Evolutionary conservation across 2,888 invertebrate species (phyloP).

Genomic region (Aspidapion aeneum): DNA sequence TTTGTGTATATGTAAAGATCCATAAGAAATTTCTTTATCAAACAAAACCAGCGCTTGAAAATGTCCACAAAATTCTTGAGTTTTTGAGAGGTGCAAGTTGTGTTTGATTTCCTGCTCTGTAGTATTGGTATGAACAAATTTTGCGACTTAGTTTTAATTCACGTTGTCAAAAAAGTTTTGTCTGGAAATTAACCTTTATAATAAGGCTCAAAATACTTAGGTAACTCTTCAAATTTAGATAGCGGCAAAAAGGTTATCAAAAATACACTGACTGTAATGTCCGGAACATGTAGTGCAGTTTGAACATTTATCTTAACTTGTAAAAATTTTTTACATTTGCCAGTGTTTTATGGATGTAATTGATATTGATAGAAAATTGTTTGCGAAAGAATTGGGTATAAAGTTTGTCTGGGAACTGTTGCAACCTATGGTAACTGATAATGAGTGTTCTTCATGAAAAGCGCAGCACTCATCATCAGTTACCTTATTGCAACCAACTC

Average conservation of each 20-base stretch:
- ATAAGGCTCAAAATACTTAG: no score
- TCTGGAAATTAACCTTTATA: no score
- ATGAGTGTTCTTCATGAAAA: no score
- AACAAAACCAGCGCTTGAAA: no score
- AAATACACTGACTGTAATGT: slow-evolving; percentile 51
- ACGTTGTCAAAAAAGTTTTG: slow-evolving; percentile 53
- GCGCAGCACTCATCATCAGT: no score
- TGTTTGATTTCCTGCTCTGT: slow-evolving; percentile 82
- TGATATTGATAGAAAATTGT: slow-evolving; percentile 78
- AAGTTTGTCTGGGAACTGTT: slow-evolving; percentile 64
- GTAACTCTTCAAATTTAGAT: no score
- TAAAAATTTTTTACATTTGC: slow-evolving; percentile 80
- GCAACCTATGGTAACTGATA: slow-evolving; percentile 42
- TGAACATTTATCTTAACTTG: slow-evolving; percentile 89
- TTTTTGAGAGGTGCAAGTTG: slow-evolving; percentile 71
- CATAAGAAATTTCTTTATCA: no score
- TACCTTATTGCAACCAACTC: no score
- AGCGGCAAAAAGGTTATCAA: slow-evolving; percentile 25
- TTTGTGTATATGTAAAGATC: no score
- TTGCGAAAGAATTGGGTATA: slow-evolving; percentile 70
- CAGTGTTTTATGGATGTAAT: slow-evolving; percentile 85
- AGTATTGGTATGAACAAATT: slow-evolving; percentile 86
- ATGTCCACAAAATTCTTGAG: slow-evolving; percentile 66
- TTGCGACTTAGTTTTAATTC: slow-evolving; percentile 80
- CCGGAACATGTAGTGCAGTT: slow-evolving; percentile 73